Percentiles rank a stretch among this genome's conserved stretches.
Evolutionary conservation across 2,888 invertebrate genomes (phyloP).

Genomic region (Ditylenchus weischeri): DNA sequence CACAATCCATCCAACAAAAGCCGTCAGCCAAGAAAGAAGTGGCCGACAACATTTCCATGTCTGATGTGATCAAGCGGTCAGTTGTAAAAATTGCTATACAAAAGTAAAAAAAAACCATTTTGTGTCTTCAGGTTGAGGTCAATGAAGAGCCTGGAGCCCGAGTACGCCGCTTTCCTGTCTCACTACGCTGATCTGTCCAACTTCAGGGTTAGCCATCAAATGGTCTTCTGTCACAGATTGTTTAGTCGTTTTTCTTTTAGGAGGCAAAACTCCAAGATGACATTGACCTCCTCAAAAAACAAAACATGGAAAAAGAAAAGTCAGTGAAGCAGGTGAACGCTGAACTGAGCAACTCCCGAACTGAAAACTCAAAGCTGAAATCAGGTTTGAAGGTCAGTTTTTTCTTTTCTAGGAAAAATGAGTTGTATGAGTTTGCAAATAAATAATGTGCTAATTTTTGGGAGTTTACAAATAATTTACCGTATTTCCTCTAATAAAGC

Average conservation of each 20-base stretch:
- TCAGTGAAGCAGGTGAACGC: conserved; percentile 11
- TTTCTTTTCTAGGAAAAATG: too few species aligned
- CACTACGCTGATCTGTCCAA: background rate
- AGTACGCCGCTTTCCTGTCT: conserved; percentile 11
- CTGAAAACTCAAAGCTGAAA: conserved; percentile 16
- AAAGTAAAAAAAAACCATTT: too few species aligned
- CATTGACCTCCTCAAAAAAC: conserved; percentile 9
- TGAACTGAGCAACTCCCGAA: conserved; percentile 17
- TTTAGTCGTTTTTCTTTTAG: background rate
- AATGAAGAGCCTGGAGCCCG: conserved; percentile 13
- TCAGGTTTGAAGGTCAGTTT: conserved; percentile 1
- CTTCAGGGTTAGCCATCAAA: conserved; percentile 1
- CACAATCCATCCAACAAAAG: too few species aligned
- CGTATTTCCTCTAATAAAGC: too few species aligned
- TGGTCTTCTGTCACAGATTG: too few species aligned
- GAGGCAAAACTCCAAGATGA: conserved; percentile 14
- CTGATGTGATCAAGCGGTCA: background rate
- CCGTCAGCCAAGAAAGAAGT: too few species aligned
- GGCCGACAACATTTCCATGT: conserved; percentile 7
- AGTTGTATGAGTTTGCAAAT: too few species aligned
- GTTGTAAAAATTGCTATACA: too few species aligned
- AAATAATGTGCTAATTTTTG: too few species aligned
- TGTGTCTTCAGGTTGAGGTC: background rate
- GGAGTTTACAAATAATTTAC: too few species aligned
- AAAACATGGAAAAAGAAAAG: conserved; percentile 10